These are phyloP conservation scores for Oppia nitens DNA, from an alignment of 1,140 invertebrate genomes.

Conservation along the genomic window DNA sequence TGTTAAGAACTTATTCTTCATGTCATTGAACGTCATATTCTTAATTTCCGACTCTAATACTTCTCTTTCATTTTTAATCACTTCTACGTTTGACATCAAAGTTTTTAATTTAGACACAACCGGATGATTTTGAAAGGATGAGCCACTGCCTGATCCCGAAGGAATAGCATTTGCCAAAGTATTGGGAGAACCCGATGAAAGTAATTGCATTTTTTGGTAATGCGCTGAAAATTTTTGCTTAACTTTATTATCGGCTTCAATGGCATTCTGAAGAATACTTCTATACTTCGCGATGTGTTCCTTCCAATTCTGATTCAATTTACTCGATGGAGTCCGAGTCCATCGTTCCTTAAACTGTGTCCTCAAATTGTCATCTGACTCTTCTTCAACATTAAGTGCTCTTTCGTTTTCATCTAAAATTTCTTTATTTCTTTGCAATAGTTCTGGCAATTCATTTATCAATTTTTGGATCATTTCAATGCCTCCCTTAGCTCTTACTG, in stretches of 20 bases:
- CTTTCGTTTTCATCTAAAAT: constrained; percentile 85
- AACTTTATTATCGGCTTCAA: constrained; percentile 55
- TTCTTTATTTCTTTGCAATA: constrained; percentile 79
- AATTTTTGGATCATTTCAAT: constrained; percentile 33
- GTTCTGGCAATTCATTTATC: constrained; percentile 67
- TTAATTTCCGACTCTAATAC: constrained; percentile 73
- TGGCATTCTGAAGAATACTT: constrained; percentile 72
- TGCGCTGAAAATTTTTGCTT: constrained; percentile 68
- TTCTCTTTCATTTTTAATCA: constrained; percentile 72
- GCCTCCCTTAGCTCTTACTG: constrained; percentile 48
- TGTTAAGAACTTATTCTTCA: constrained; percentile 61
- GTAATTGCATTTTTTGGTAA: constrained; percentile 57
- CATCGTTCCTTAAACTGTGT: constrained; percentile 73
- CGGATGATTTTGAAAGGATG: constrained; percentile 37
- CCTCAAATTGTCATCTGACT: constrained; percentile 69
- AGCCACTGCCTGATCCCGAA: constrained; percentile 24
- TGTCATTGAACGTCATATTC: constrained; percentile 51
- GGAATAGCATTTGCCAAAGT: constrained; percentile 16
- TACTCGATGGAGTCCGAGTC: constrained; percentile 68
- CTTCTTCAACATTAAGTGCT: constrained; percentile 74
- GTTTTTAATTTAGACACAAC: constrained; percentile 47
- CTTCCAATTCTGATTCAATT: constrained; percentile 71
- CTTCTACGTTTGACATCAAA: constrained; percentile 74
- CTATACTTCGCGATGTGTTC: constrained; percentile 76
- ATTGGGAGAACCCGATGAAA: constrained; percentile 32